Conservation (phyloP, 2,797 vertebrate genomes). For the Poecilia picta region DNA sequence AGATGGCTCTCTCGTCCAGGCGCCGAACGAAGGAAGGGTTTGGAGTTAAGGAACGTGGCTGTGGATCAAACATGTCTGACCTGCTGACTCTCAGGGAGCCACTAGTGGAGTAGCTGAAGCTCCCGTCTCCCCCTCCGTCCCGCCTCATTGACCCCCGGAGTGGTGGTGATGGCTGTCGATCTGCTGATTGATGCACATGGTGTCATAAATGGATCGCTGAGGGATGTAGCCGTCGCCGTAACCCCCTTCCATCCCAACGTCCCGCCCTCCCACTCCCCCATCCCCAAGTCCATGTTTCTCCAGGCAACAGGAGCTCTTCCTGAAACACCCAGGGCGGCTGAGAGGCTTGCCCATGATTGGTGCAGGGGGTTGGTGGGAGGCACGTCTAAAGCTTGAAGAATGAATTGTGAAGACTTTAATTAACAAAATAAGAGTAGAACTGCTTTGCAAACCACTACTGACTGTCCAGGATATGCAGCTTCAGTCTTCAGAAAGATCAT, state of each 20-base stretch:
- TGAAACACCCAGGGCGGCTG: conserved; percentile 95
- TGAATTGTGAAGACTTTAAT: conserved; percentile 70
- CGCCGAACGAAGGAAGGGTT: conserved; percentile 83
- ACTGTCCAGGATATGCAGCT: conserved; percentile 18
- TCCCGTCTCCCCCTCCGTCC: conserved; percentile 87
- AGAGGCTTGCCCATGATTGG: conserved; percentile 95
- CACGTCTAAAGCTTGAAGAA: conserved; percentile 64
- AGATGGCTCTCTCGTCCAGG: conserved; percentile 94
- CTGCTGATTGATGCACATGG: conserved; percentile 96
- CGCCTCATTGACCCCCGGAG: conserved; percentile 83
- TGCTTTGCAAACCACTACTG: conserved; percentile 3
- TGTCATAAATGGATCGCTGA: conserved; percentile 97
- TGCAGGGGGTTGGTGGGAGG: conserved; percentile 67
- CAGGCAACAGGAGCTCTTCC: conserved; percentile 94
- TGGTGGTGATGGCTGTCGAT: conserved; percentile 84
- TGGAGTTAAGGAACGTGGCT: conserved; percentile 83
- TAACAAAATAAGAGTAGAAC: conserved; percentile 31
- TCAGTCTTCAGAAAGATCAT: conserved; percentile 23
- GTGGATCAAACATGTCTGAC: conserved; percentile 86
- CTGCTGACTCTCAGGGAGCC: conserved; percentile 89
- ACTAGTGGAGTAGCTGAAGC: conserved; percentile 88
- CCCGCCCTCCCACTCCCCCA: conserved; percentile 75
- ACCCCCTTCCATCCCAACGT: conserved; percentile 88
- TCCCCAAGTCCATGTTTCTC: conserved; percentile 92
- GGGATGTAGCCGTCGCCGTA: conserved; percentile 97